These are phyloP conservation scores for Meloidogyne exigua DNA, from an alignment of 1,140 invertebrate species.

Conservation along the genomic window DNA sequence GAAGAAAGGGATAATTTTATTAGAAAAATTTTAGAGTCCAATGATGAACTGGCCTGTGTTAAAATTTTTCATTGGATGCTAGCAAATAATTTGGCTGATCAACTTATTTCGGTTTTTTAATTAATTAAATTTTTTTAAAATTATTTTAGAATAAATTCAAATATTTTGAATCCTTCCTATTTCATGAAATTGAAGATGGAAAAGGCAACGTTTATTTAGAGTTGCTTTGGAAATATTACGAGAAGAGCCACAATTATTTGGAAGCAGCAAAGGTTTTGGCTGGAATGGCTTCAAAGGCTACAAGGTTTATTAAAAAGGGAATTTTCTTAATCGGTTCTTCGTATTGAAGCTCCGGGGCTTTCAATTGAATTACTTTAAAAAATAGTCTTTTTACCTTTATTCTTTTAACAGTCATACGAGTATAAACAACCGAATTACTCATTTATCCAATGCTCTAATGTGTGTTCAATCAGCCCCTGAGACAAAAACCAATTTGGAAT, in stretches of 20 bases:
- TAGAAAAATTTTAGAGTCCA: conserved; percentile 67
- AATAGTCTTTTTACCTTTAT: not conserved
- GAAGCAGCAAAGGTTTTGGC: conserved; percentile 87
- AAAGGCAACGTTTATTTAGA: conserved; percentile 68
- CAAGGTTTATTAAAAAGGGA: conserved; percentile 69
- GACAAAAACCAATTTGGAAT: conserved; percentile 73
- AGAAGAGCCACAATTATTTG: conserved; percentile 83
- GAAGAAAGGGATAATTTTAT: conserved; percentile 31
- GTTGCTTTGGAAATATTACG: conserved; percentile 91
- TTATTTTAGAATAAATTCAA: conserved; percentile 69
- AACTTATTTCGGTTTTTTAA: conserved; percentile 70
- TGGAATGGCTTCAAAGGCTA: conserved; percentile 76
- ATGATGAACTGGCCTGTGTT: conserved; percentile 85
- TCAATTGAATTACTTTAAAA: too few relatives aligned
- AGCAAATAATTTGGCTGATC: conserved; percentile 66
- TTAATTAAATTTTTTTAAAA: conserved; percentile 24
- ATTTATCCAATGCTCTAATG: conserved; percentile 88
- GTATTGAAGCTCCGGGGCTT: too few relatives aligned
- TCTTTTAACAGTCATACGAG: conserved; percentile 54
- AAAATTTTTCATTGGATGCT: conserved; percentile 91
- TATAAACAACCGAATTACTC: conserved; percentile 75
- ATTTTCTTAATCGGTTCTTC: not conserved
- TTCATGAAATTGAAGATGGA: conserved; percentile 50
- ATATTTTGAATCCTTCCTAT: conserved; percentile 78
- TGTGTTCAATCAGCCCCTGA: conserved; percentile 69